These are phyloP conservation scores for Elegia similella DNA, from an alignment of 2,888 invertebrate species.

Conservation along the genomic window DNA sequence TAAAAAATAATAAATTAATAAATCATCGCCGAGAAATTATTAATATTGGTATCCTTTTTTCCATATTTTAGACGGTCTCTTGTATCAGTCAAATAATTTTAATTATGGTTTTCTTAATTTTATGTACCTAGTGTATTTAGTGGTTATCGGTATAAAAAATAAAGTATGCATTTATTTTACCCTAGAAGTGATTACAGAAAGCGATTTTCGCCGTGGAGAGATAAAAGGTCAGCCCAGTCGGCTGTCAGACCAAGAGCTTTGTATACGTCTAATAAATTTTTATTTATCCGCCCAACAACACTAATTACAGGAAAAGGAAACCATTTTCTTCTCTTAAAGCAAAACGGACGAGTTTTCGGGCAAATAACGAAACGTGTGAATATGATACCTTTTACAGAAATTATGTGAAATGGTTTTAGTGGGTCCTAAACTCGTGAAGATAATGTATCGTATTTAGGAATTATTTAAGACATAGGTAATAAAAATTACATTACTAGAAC, in stretches of 20 bases:
- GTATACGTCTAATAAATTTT: constrained; percentile 2
- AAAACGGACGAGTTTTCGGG: not conserved
- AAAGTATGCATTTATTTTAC: not conserved
- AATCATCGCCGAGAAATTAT: too few species aligned
- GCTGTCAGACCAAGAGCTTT: not conserved
- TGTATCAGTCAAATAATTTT: too few species aligned
- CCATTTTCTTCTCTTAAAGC: constrained; percentile 5
- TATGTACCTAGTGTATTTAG: too few species aligned
- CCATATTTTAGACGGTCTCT: too few species aligned
- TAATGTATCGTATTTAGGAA: too few species aligned
- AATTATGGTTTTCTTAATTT: too few species aligned
- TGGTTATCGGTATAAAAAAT: too few species aligned
- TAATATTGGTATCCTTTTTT: too few species aligned
- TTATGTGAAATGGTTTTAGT: not conserved
- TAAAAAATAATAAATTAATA: too few species aligned
- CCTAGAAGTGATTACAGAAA: not conserved
- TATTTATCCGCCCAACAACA: constrained; percentile 8
- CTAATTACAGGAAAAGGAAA: constrained; percentile 13
- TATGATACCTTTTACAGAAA: not conserved
- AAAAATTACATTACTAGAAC: too few species aligned
- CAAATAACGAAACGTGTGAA: not conserved
- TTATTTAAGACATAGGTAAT: too few species aligned
- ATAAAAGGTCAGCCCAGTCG: not conserved
- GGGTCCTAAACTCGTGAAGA: too few species aligned
- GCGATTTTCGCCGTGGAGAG: not conserved